Evolutionary conservation across 1,140 invertebrate genomes (phyloP).

Genomic region (Ectropis grisescens): DNA sequence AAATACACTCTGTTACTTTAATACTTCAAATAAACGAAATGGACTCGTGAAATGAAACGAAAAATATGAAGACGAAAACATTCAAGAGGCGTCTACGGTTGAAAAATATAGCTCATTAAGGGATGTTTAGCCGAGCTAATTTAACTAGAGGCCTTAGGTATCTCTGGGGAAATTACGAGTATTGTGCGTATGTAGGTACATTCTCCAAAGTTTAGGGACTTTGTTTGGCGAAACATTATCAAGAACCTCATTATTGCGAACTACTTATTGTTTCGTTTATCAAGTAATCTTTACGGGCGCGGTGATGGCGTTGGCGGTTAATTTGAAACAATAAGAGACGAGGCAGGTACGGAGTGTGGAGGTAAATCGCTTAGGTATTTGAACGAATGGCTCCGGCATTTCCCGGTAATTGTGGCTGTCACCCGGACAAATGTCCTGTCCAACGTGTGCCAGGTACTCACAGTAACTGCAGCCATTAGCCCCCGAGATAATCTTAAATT

Average conservation of each 20-base stretch:
- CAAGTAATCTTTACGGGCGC: too few relatives aligned
- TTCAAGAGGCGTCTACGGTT: constrained; percentile 25
- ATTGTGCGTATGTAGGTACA: constrained; percentile 20
- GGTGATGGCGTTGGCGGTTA: too few relatives aligned
- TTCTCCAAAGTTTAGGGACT: constrained; percentile 22
- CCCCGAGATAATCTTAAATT: constrained; percentile 48
- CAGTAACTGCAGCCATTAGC: constrained; percentile 53
- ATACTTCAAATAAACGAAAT: too few relatives aligned
- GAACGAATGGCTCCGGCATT: constrained; percentile 51
- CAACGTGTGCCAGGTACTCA: constrained; percentile 45
- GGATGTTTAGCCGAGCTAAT: constrained; percentile 44
- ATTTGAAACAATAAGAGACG: constrained; percentile 1
- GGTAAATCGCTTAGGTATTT: constrained; percentile 52
- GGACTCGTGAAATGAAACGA: constrained; percentile 6
- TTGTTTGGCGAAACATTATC: constrained; percentile 13
- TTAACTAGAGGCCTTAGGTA: constrained; percentile 30
- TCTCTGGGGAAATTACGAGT: constrained; percentile 39
- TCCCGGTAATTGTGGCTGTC: constrained; percentile 57
- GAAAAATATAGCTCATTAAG: constrained; percentile 46
- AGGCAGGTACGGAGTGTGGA: constrained; percentile 10
- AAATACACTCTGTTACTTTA: too few relatives aligned
- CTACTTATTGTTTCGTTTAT: too few relatives aligned
- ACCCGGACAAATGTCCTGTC: constrained; percentile 44
- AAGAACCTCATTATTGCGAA: constrained; percentile 9
- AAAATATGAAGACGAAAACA: constrained; percentile 25